Evolutionary conservation across 2,888 invertebrate species (phyloP).

Genomic region (Sussaba pulchella): DNA sequence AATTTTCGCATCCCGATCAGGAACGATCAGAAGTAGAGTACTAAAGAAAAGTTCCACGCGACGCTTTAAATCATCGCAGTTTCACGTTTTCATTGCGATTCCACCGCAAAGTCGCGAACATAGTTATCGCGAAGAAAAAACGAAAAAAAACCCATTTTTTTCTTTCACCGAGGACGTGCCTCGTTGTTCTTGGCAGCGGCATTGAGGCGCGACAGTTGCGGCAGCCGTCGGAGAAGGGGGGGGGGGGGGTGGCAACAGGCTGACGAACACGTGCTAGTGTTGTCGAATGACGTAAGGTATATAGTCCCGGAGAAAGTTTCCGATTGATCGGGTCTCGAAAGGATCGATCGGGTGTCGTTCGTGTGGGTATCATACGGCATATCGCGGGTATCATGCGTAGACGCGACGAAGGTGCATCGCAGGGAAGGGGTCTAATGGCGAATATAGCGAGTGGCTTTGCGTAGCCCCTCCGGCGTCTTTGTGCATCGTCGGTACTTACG

Average conservation of each 20-base stretch:
- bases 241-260: constrained; percentile 59
- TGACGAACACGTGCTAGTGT: constrained; percentile 60
- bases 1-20: no score
- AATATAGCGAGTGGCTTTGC: background rate
- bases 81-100: no score
- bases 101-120: no score
- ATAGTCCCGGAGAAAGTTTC: constrained; percentile 57
- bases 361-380: background rate
- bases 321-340: constrained; percentile 58
- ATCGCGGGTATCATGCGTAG: no score
- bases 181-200: background rate
- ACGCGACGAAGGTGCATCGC: constrained; percentile 56
- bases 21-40: no score
- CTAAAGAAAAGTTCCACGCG: no score
- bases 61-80: no score
- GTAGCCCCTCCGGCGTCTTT: constrained; percentile 39
- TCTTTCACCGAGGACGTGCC: background rate
- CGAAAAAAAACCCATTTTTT: no score
- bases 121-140: no score
- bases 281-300: constrained; percentile 58
- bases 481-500: constrained; percentile 65
- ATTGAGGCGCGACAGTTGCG: no score
- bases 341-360: constrained; percentile 49
- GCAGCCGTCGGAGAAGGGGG: background rate
- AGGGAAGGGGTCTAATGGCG: constrained; percentile 49